Base-by-base conservation (phyloP, 2,888 invertebrate species). In the Lasioglossum malachurum region DNA sequence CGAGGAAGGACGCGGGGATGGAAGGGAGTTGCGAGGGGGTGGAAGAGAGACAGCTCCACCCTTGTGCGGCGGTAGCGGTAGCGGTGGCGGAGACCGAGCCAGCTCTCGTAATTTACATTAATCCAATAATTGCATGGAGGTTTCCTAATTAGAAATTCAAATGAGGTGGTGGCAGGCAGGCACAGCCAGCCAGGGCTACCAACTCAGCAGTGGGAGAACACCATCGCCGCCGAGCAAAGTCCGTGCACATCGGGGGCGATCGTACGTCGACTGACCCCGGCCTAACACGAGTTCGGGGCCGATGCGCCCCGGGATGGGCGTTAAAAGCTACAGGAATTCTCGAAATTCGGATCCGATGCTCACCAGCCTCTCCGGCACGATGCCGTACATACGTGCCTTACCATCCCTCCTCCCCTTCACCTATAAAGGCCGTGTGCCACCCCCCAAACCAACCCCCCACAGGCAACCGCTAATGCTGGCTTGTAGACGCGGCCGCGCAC, bases 101-200 rank as follows among this genome's bases (percentile, higher is more conserved):
- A 97, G 97, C 97, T 97, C 97, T 97, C 97, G 97, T 97, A 97
- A 97, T 97, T 97, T 97, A 97, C 97, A 98, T 98, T 97, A 97
- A 97, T 97, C 98, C 97, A 98, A 98, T 98, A 98, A 98, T 97
- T 98, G 97, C 97, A 97, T 97, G 97, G 97, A 97, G 97, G 97
- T 97, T 97, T 97, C 97, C 97, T 97, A 97, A 97, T 97, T 97
- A 97, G 97, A 97, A 97, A 97, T 97, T 97, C 97, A 97, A 97
- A 97, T 97, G 97, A 97, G 97, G 97, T 97, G 97, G 97, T 97
- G 97, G 97, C 97, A 96, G 96, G 96, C 96, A 92, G 93, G 90
- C 92, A 93, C 94, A 91, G 93, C 91, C 92, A 92, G 93, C 92
- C 94, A 93, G 94, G 93, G 94, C 94, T 94, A 95, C 94, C 94